A percentile compares a stretch with the other conserved stretches of the same genome.
Conservation (phyloP, 2,113 vertebrate species). For the Saimiri boliviensis region DNA sequence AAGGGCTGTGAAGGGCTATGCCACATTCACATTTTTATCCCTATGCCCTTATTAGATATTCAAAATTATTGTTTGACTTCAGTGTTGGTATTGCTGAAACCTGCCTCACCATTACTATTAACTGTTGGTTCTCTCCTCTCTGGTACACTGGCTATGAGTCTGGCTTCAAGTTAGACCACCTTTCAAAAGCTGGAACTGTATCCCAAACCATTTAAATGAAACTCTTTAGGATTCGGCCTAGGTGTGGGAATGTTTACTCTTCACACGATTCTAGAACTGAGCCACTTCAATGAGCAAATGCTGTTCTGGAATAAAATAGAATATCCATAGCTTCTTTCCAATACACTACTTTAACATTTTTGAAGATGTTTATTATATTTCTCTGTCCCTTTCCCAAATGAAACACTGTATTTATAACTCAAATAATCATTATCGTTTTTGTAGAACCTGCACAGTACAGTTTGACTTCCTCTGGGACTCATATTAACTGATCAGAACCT, state of each 20-base stretch:
- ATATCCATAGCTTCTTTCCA: background rate
- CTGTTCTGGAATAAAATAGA: background rate
- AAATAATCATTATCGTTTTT: background rate
- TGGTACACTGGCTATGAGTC: background rate
- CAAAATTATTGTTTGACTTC: background rate
- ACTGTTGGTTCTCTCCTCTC: background rate
- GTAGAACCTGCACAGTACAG: background rate
- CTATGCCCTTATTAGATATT: background rate
- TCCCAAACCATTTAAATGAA: background rate
- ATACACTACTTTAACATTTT: background rate
- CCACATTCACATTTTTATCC: background rate
- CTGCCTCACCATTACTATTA: background rate
- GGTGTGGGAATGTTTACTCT: background rate
- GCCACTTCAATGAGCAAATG: background rate
- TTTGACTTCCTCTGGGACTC: background rate
- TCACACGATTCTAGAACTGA: background rate
- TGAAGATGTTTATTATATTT: background rate
- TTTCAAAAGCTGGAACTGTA: background rate
- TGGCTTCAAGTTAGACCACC: background rate
- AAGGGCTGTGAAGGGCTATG: background rate
- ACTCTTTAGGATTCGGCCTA: background rate
- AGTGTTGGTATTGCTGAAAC: background rate
- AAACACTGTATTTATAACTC: background rate
- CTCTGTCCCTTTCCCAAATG: background rate
- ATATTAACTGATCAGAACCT: background rate